Evolutionary conservation across 2,797 vertebrate genomes (phyloP).

Genomic region (Sebastes hubbsi): DNA sequence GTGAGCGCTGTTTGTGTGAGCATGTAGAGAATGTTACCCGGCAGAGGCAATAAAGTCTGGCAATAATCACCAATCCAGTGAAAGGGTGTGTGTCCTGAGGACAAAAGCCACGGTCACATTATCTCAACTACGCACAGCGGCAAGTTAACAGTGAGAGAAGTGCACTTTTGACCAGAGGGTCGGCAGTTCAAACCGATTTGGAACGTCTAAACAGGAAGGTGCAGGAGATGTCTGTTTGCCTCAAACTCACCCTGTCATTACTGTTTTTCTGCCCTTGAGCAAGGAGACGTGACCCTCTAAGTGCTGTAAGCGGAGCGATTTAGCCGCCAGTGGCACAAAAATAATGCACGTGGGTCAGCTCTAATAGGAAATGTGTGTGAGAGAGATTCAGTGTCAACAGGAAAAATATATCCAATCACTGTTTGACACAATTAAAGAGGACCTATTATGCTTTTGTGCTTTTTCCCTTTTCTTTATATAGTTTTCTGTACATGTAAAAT

Average conservation of each 20-base stretch:
- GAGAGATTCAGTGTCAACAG: neutral
- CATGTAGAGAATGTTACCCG: slow-evolving; percentile 18
- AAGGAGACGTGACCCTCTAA: slow-evolving; percentile 21
- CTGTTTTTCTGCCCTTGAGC: slow-evolving; percentile 12
- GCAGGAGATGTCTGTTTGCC: slow-evolving; percentile 6
- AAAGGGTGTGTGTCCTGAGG: slow-evolving; percentile 49
- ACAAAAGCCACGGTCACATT: slow-evolving; percentile 40
- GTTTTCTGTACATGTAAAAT: too few species aligned
- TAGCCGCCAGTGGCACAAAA: neutral
- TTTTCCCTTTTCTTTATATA: neutral
- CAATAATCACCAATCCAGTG: slow-evolving; percentile 59
- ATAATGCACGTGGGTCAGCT: neutral
- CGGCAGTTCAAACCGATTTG: slow-evolving; percentile 43
- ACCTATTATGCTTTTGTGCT: neutral
- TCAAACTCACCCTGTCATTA: slow-evolving; percentile 19
- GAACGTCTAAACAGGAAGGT: slow-evolving; percentile 38
- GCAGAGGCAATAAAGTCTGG: slow-evolving; percentile 56
- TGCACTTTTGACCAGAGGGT: slow-evolving; percentile 46
- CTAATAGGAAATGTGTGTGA: neutral
- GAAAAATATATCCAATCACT: neutral
- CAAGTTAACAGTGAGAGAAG: slow-evolving; percentile 41
- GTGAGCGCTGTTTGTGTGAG: neutral
- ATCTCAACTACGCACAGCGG: slow-evolving; percentile 42
- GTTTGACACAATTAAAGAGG: neutral
- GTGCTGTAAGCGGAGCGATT: slow-evolving; percentile 11